Evolutionary conservation across 1,140 invertebrate genomes (phyloP), one percentile per base, ranked within the genome.

Genomic region (Brachionus paranguensis): DNA sequence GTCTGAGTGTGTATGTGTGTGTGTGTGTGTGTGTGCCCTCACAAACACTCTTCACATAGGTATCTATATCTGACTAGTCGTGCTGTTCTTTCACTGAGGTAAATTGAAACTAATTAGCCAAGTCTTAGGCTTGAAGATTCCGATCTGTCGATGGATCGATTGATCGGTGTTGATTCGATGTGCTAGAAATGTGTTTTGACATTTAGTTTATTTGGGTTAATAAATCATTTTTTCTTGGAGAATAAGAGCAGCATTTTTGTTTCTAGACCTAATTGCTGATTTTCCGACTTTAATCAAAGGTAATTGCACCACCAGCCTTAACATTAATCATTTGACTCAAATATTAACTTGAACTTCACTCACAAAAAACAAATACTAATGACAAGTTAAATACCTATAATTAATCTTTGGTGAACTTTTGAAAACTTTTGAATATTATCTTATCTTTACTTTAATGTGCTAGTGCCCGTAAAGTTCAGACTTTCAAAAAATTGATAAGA

Each of bases 181-280:
- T 68, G 33, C 33, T 68, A 37, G 12, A 33, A 41, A 68, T 33
- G 33, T 41, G 17, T 43, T 41, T 72, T 41, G 37, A 41, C 68
- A 41, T 72, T 72, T 72, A 41, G 68, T 43, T 33, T 72, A 72
- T 72, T 72, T 43, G 33, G 68, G 68, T 72, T 72, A 72, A 72
- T 72, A 72, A 72, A 72, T 72, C 68, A 72, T 72, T 68, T 68
- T 41, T 6, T 33, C 12, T 41, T 68, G 0, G 33, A 68, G 65
- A 68, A 33, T 11, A 14, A 47, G 5, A 47, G 14, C 45, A 47
- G 45, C 45, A 47, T 47, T 12, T 47, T 68, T 68, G 14, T 41
- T 37, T 37, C 33, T 29, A 41, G 20, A 68, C 27, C 33, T 68
- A 68, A 68, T 37, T 68, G 27, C 33, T 68, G 27, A 8, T 45